A percentile compares a stretch with the other conserved stretches of the same genome.
Evolutionary conservation across 1,140 invertebrate genomes (phyloP).

Genomic region (Trypoxylus dichotomus): DNA sequence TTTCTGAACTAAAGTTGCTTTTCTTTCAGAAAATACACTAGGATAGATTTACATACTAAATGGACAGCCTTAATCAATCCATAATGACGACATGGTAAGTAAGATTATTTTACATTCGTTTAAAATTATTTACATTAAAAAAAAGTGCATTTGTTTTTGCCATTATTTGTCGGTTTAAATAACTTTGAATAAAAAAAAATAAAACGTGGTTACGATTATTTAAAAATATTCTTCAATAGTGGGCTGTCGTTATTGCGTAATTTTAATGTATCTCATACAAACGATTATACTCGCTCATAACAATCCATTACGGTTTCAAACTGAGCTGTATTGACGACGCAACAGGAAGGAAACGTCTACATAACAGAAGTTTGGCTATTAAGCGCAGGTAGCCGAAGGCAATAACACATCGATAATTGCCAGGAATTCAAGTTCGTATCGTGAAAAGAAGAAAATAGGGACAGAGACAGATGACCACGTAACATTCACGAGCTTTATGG

Average conservation of each 20-base stretch:
- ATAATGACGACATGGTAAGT: no score
- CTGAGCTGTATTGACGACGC: neutral
- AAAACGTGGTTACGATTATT: no score
- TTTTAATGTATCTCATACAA: neutral
- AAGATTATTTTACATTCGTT: no score
- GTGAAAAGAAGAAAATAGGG: neutral
- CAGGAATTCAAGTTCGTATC: neutral
- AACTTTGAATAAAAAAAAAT: no score
- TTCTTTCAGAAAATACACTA: no score
- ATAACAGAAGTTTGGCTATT: conserved; percentile 17
- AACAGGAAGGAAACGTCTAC: conserved; percentile 13
- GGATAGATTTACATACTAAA: no score
- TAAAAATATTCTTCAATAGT: neutral
- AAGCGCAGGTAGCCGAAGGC: neutral
- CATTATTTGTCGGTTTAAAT: no score
- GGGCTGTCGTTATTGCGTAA: neutral
- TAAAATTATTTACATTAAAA: no score
- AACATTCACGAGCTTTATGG: neutral
- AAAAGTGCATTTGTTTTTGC: no score
- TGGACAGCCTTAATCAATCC: no score
- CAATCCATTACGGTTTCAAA: neutral
- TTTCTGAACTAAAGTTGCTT: no score
- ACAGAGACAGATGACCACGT: neutral
- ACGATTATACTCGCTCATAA: neutral
- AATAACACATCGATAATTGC: neutral